Percentiles rank a stretch among this genome's conserved stretches.
These are phyloP conservation scores for Camponotus fellah DNA, from an alignment of 2,888 invertebrate species.

Conservation along the genomic window DNA sequence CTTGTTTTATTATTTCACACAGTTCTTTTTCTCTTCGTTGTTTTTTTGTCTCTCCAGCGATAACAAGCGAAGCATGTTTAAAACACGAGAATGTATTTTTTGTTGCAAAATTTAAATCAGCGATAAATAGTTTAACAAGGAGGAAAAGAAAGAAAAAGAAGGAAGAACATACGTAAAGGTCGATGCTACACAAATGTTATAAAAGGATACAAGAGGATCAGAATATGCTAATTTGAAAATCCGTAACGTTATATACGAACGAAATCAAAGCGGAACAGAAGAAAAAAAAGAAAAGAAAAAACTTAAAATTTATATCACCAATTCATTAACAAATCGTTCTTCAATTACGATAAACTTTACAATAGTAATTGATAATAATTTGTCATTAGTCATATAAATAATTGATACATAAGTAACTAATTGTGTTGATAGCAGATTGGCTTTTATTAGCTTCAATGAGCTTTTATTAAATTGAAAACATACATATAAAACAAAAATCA, in stretches of 20 bases:
- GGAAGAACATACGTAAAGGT: not conserved
- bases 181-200: conserved; percentile 36
- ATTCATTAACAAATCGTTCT: not conserved
- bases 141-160: not conserved
- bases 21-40: conserved; percentile 28
- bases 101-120: conserved; percentile 41
- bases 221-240: conserved; percentile 59
- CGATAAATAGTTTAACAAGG: conserved; percentile 39
- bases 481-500: not conserved
- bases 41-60: conserved; percentile 36
- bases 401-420: not conserved
- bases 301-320: not conserved
- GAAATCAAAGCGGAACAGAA: not conserved
- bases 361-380: not conserved
- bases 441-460: too few relatives aligned
- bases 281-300: too few relatives aligned
- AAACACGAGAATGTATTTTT: conserved; percentile 12
- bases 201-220: conserved; percentile 33
- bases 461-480: not conserved
- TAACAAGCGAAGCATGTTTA: conserved; percentile 35
- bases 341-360: not conserved
- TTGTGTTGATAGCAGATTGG: not conserved
- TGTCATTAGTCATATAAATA: not conserved
- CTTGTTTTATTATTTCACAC: conserved; percentile 49
- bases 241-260: not conserved